Base-by-base conservation (phyloP, 1,140 invertebrate genomes). In the Acromyrmex charruanus region DNA sequence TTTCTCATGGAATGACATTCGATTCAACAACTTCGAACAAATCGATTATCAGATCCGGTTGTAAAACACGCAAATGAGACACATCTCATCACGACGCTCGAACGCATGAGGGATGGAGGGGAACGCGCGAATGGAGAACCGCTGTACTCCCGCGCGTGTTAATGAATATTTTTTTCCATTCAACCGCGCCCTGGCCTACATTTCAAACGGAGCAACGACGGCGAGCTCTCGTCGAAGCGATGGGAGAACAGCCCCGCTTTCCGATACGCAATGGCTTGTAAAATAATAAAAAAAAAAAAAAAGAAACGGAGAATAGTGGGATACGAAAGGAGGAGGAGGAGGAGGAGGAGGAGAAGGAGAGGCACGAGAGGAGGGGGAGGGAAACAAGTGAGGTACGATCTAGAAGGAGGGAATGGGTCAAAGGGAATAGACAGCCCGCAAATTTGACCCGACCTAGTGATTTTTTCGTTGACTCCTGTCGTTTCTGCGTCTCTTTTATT, bases 111-210 rank as follows among this genome's bases (percentile, higher is more conserved):
- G 21, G 58, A 35, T 10, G 44, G 3, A 35, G 51, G 4, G 18
- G n/a, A 49, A 55, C 51, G 31, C 77, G 51, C 35, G 55, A 12
- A 14, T 77, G 90, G 92, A 93, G 92, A 92, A 91, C 92, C 91
- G 82, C 90, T 92, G 89, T 21, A 71, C 58, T 28, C 90, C 80
- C 86, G 89, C 92, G 90, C 93, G 93, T 92, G 92, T 94, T 95
- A 94, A 95, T 95, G 94, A 94, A 95, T 94, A 94, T 94, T 94
- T 94, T 95, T 68, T 94, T 94, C 94, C 94, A 94, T 94, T 95
- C 93, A 95, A 93, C 93, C 94, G 93, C 93, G 92, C 94, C 94
- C 93, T 94, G 94, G 92, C 94, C 94, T 94, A 95, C 93, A 94
- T 94, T 94, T 93, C 87, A 92, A 89, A 80, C 89, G 85, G 90